Conservation (phyloP, 2,797 vertebrate species). For the Microctenopoma steveboyesi region DNA sequence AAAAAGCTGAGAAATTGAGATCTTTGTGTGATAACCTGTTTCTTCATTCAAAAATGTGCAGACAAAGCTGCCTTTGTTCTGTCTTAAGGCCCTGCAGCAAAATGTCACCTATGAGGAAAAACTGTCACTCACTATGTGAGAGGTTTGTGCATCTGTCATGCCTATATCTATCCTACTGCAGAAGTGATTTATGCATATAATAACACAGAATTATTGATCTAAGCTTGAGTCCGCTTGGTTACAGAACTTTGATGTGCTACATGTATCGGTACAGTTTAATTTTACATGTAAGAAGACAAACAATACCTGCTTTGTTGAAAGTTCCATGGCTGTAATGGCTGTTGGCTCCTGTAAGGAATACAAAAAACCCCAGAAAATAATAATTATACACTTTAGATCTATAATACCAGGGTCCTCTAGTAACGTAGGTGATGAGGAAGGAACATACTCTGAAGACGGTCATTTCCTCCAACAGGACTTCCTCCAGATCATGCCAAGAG, state of each 20-base stretch:
- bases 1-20: conserved; percentile 51
- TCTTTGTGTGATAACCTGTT: conserved; percentile 42
- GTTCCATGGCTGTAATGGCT: conserved; percentile 93
- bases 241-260: background rate
- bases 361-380: background rate
- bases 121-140: conserved; percentile 6
- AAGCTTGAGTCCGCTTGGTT: background rate
- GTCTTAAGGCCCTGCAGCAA: conserved; percentile 34
- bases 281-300: conserved; percentile 5
- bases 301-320: conserved; percentile 95
- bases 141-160: conserved; percentile 1
- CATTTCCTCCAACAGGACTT: conserved; percentile 98
- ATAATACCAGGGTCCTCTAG: background rate
- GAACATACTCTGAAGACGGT: conserved; percentile 93
- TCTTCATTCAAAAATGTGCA: conserved; percentile 28
- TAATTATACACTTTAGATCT: background rate
- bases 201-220: background rate
- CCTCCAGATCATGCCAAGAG: conserved; percentile 98
- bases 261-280: background rate
- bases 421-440: background rate
- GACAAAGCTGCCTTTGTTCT: conserved; percentile 59
- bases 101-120: conserved; percentile 24
- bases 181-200: background rate
- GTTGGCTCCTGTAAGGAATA: conserved; percentile 87
- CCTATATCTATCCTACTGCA: background rate